phyloP scores from a whole-genome alignment of 2,113 vertebrate species.

The Epinephelus fuscoguttatus region DNA sequence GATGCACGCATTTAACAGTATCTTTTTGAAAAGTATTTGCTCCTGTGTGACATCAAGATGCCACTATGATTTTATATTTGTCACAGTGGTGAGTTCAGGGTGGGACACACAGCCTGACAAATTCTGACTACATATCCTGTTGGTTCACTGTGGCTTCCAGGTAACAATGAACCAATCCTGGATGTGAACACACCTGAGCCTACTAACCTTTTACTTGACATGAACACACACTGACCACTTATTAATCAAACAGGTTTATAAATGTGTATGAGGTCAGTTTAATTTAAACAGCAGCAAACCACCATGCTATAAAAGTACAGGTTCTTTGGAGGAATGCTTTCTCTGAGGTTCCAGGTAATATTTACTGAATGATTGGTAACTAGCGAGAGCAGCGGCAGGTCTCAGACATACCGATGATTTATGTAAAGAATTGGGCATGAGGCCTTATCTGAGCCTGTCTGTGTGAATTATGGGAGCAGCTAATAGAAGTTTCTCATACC shows the following conservation, averaged over 20 bases:
- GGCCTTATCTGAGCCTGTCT: conserved; percentile 58
- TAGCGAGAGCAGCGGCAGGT: conserved; percentile 19
- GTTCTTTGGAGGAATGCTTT: conserved; percentile 12
- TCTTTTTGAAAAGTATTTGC: not conserved
- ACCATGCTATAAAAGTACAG: not conserved
- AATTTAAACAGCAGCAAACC: not conserved
- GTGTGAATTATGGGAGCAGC: conserved; percentile 69
- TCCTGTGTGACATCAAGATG: not conserved
- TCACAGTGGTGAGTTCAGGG: not conserved
- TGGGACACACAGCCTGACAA: too few relatives aligned
- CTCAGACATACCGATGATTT: conserved; percentile 54
- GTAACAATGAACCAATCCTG: not conserved
- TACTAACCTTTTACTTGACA: not conserved
- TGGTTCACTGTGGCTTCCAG: not conserved
- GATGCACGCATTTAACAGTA: too few relatives aligned
- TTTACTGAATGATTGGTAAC: conserved; percentile 32
- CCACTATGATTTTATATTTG: not conserved
- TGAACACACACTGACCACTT: not conserved
- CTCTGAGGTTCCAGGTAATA: conserved; percentile 15
- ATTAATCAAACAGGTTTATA: not conserved
- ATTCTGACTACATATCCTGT: not conserved
- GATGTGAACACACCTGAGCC: not conserved
- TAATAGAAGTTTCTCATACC: conserved; percentile 53
- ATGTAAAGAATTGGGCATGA: conserved; percentile 50
- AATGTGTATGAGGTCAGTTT: not conserved